Base-by-base conservation (phyloP, 2,113 vertebrate genomes). In the Bos javanicus region DNA sequence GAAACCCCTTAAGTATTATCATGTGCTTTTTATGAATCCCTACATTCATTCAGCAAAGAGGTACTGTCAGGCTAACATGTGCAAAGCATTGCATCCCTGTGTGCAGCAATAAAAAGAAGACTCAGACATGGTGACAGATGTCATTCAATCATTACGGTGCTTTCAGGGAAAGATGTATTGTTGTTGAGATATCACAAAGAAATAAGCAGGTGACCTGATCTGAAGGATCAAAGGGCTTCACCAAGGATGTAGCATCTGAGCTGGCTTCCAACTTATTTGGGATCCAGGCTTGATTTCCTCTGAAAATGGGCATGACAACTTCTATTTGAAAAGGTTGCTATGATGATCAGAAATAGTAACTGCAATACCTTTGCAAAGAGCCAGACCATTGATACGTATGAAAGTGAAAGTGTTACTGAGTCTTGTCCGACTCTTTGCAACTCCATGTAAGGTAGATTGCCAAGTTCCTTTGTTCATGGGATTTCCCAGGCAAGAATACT, bases 341-440 rank as follows among this genome's bases (percentile, higher is more conserved):
- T 14, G 2, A 46, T 33, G 57, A 89, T 64, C 46, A 74, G 67
- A 83, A 74, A 7, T 28, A 10, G 16, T 43, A 16, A 26, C 23
- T 7, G 52, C 14, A 23, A 19, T 4, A 1, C 33, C 28, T 50
- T 93, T 64, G 28, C 23, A n/a, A 80, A 93, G 23, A 50, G 17
- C 46, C 8, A 13, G 48, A 46, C n/a, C 12, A 50, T 0, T 0
- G 28, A 39, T 36, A 19, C 3, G 15, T 67, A 33, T 5, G 16
- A 7, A 76, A 76, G 23, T 76, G 23, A 76, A 43, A 76, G 12
- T 25, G 36, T 26, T 14, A 25, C 23, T 43, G 36, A 43, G 36
- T 26, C 36, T 3, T 76, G 71, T 76, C 23, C 2, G 2, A 76
- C 39, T 76, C 71, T 43, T 76, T 76, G 71, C 12, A 43, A 76